Conservation (phyloP, 1,140 invertebrate species). For the Galendromus occidentalis region DNA sequence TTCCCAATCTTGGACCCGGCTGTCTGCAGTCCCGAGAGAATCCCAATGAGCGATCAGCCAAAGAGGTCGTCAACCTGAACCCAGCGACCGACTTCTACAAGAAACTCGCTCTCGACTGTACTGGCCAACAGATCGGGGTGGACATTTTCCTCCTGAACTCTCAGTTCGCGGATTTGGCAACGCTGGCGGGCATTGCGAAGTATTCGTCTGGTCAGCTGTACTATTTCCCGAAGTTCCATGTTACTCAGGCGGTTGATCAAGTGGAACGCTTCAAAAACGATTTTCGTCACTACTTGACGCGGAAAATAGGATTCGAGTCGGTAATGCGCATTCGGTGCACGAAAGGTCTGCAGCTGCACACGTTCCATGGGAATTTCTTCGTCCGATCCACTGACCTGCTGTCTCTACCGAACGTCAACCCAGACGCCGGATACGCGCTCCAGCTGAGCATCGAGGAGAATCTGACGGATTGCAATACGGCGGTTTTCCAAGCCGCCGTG, state of each 20-base stretch:
- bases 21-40: conserved; percentile 63
- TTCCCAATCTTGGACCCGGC: conserved; percentile 79
- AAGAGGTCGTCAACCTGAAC: conserved; percentile 45
- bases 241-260: conserved; percentile 23
- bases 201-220: conserved; percentile 85
- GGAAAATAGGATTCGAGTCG: conserved; percentile 97
- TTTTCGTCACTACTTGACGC: conserved; percentile 68
- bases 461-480: conserved; percentile 58
- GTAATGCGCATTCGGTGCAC: conserved; percentile 94
- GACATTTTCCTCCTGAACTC: conserved; percentile 85
- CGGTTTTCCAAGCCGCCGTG: conserved; percentile 92
- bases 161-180: conserved; percentile 81
- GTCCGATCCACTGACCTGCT: conserved; percentile 90
- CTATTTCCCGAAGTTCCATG: conserved; percentile 74
- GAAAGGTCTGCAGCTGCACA: conserved; percentile 65
- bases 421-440: conserved; percentile 93
- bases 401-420: conserved; percentile 89
- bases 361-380: conserved; percentile 99
- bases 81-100: conserved; percentile 98
- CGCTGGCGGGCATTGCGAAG: conserved; percentile 78
- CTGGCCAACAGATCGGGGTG: conserved; percentile 81
- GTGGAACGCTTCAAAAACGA: conserved; percentile 42
- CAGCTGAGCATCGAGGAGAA: conserved; percentile 86
- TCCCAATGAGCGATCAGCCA: conserved; percentile 53
- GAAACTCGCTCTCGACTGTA: conserved; percentile 81